phyloP scores from a whole-genome alignment of 2,888 invertebrate species.

The Platerodrilus igneus region DNA sequence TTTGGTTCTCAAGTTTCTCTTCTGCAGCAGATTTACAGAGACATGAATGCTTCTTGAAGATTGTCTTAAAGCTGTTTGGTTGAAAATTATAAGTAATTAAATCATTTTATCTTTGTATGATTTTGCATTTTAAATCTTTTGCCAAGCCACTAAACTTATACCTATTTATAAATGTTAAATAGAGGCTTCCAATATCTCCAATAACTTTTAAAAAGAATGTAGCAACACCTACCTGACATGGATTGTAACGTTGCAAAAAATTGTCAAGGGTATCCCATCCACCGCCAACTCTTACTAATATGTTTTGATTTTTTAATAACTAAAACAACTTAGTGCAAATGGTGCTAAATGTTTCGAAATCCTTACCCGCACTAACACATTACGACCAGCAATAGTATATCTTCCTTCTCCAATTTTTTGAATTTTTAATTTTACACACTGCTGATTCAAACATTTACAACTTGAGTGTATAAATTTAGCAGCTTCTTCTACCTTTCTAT shows the following conservation, averaged over 20 bases:
- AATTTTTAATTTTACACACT: conserved; percentile 69
- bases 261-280: conserved; percentile 93
- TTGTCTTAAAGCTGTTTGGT: no score
- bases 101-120: no score
- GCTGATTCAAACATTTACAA: conserved; percentile 67
- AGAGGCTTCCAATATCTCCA: not conserved
- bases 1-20: no score
- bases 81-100: no score
- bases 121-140: no score
- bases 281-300: conserved; percentile 93
- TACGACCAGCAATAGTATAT: conserved; percentile 80
- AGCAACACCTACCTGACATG: conserved; percentile 65
- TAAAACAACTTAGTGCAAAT: conserved; percentile 49
- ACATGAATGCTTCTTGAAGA: no score
- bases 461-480: conserved; percentile 69
- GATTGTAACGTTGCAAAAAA: conserved; percentile 83
- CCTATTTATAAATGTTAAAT: no score
- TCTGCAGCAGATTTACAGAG: no score
- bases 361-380: conserved; percentile 81
- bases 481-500: conserved; percentile 66
- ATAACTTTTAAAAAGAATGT: conserved; percentile 10
- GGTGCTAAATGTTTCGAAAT: not conserved
- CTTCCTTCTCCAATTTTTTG: conserved; percentile 81
- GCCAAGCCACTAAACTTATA: no score
- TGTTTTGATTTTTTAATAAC: conserved; percentile 86